Base-by-base conservation (phyloP, 2,113 vertebrate genomes). In the Rhinopomastus cyanomelas region DNA sequence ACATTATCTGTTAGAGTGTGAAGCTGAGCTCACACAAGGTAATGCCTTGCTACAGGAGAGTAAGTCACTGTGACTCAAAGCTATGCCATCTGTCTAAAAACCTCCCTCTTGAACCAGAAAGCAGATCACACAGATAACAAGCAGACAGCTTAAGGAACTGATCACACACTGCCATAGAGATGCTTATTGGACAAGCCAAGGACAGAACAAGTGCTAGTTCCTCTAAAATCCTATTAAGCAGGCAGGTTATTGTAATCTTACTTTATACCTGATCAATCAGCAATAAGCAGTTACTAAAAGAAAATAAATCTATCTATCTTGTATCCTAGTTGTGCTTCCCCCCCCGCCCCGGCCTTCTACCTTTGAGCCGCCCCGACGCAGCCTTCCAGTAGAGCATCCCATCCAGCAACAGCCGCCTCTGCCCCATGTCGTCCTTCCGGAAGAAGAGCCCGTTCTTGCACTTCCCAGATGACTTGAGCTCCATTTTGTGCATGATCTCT, bases 341-440 rank as follows among this genome's bases (percentile, higher is more conserved):
- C 29, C 20, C 77, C 62, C 21, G 60, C 64, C 18, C 37, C 51
- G n/a, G 32, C 42, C 52, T 59, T 64, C 71, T 85, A 99, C 99
- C 99, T 98, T 99, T 99, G 57, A 98, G 95, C 65, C 98, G 94
- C 34, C 99, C 99, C 1, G 99, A 99, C 0, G 98, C 97, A 29
- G 98, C 98, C 88, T 98, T 99, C 98, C 98, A 99, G 97, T 97
- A 98, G n/a, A 99, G 97, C 2, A 95, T 96, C 73, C 98, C 98
- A 42, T 98, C 98, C 5, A 98, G 96, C 2, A 98, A 96, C 7
- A 99, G 98, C 64, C 88, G 81, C 62, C 98, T 97, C 61, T 82
- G 97, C 5, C 95, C 95, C 88, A 99, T 96, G 91, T 99, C 98
- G 86, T 99, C 98, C 59, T 98, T 98, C 53, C 98, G 96, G 97